Evolutionary conservation across 1,140 invertebrate genomes (phyloP), one percentile per base, ranked within the genome.

Genomic region (Trichogramma pretiosum): DNA sequence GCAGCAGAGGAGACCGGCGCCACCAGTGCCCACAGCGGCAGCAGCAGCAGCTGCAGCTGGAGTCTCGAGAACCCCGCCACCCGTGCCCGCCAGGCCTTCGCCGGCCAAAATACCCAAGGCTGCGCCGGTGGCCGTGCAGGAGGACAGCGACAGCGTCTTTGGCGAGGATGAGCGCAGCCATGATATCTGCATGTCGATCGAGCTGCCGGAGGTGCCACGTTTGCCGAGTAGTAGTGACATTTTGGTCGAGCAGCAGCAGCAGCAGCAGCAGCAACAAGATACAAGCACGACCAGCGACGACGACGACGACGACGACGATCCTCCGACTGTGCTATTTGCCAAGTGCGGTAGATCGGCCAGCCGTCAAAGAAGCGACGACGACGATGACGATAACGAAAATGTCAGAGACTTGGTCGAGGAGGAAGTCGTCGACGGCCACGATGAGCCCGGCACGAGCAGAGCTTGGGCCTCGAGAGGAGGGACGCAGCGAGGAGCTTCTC

Each of bases 401-500:
- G 48, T 53, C 3, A 45, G 48, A 10, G 50, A 55, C 11, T 26
- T 35, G 23, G 13, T 10, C 1, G 35, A 43, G 14, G 24, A 50
- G n/a, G 43, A 37, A 1, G 17, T 24, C 9, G 17, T n/a, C n/a
- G 16, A 18, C 42, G 22, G 23, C 33, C 30, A 48, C 13, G 1
- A 43, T 32, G 18, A 4, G 11, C 8, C 36, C 18, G 26, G 32
- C 2, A 50, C 10, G 26, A 14, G 11, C 16, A 22, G 9, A 13
- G 9, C 9, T 9, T 19, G 16, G 1, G 10, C 16, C 22, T n/a
- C 40, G 34, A 19, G 24, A 14, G 8, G 34, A 10, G n/a, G n/a
- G n/a, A 17, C 23, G 0, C 18, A 56, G 48, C 8, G 14, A 46
- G 10, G 61, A 17, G 64, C 67, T n/a, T 60, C 64, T 14, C 59